phyloP scores from a whole-genome alignment of 2,797 vertebrate species.

The Eurystomus glaucurus region DNA sequence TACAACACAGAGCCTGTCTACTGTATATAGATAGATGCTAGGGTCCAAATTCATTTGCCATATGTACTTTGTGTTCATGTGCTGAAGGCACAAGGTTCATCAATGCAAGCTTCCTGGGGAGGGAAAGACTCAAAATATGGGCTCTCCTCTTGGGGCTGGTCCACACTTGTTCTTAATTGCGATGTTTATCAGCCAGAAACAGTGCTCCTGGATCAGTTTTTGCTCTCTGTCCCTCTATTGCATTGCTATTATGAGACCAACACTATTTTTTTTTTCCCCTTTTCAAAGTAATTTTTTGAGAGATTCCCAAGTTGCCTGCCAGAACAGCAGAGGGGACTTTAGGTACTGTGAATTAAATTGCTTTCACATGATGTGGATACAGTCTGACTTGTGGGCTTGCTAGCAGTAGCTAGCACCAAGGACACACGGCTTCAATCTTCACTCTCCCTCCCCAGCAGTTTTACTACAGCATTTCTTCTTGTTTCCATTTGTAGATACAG shows the following conservation, averaged over 20 bases:
- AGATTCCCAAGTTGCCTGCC: background rate
- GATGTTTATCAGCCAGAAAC: background rate
- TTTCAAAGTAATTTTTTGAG: background rate
- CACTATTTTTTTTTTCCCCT: background rate
- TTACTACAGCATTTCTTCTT: conserved; percentile 3
- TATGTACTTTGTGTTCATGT: background rate
- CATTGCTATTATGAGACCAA: background rate
- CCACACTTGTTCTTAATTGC: background rate
- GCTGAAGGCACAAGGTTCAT: background rate
- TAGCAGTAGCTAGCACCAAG: background rate
- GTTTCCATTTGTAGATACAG: background rate
- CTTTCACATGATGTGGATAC: background rate
- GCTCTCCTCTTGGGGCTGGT: background rate
- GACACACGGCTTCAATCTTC: background rate
- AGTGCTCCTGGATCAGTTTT: background rate
- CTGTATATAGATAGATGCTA: background rate
- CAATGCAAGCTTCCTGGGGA: background rate
- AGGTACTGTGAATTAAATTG: background rate
- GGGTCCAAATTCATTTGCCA: background rate
- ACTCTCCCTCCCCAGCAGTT: background rate
- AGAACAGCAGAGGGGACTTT: background rate
- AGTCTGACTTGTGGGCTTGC: background rate
- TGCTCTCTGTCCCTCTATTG: background rate
- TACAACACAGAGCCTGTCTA: background rate
- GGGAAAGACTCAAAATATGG: background rate